Conservation (phyloP, 2,113 vertebrate genomes). For the Phocoena phocoena region DNA sequence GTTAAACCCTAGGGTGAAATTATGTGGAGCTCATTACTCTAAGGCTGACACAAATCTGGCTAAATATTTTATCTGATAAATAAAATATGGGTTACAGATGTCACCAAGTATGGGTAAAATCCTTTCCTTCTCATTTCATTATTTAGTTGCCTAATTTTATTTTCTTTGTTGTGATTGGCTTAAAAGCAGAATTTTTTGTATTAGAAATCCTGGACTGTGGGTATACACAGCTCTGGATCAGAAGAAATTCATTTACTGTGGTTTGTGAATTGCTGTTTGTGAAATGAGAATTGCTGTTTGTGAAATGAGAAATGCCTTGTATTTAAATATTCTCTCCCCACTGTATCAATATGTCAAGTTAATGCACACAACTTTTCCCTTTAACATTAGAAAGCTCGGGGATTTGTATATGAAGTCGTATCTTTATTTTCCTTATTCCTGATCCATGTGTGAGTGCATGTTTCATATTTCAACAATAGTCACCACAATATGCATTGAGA, state of each 20-base stretch:
- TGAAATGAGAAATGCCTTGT: neutral
- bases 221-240: neutral
- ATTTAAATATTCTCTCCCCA: neutral
- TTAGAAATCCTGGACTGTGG: neutral
- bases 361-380: neutral
- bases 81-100: slow-evolving; percentile 45
- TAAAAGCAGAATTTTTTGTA: neutral
- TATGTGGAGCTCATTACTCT: slow-evolving; percentile 17
- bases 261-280: neutral
- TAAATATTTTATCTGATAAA: slow-evolving; percentile 27
- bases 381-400: neutral
- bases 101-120: neutral
- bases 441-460: neutral
- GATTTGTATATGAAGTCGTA: neutral
- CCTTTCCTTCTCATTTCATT: slow-evolving; percentile 35
- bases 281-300: neutral
- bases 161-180: neutral
- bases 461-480: neutral
- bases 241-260: neutral
- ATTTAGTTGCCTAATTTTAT: slow-evolving; percentile 34
- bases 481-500: neutral
- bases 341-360: neutral
- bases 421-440: neutral
- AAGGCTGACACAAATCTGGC: slow-evolving; percentile 16
- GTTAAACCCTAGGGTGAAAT: neutral